Evolutionary conservation across 2,113 vertebrate species (phyloP).

Genomic region (Leptobrachium leishanense): DNA sequence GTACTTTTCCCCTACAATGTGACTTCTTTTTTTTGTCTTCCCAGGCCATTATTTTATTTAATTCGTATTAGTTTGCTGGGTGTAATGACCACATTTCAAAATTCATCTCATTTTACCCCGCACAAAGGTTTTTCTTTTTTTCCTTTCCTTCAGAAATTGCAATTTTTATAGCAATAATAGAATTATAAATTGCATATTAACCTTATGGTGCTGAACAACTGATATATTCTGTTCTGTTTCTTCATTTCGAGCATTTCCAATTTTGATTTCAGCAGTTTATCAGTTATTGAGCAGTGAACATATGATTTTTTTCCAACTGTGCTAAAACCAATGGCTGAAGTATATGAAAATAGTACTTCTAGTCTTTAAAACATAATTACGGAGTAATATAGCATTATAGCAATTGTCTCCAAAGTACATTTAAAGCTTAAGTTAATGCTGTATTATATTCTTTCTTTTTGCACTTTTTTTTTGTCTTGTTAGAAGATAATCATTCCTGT

Average conservation of each 20-base stretch:
- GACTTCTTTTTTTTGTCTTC: neutral
- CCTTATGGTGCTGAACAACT: conserved; percentile 32
- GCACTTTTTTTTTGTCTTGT: conserved; percentile 16
- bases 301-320: conserved; percentile 37
- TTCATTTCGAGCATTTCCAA: conserved; percentile 8
- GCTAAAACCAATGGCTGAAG: conserved; percentile 33
- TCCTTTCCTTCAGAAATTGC: neutral
- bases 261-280: conserved; percentile 39
- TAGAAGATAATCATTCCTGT: neutral
- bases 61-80: conserved; percentile 5
- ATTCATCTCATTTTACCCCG: conserved; percentile 16
- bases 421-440: conserved; percentile 30
- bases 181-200: conserved; percentile 38
- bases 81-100: conserved; percentile 20
- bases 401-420: conserved; percentile 38
- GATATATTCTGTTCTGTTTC: neutral
- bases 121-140: neutral
- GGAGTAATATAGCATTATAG: conserved; percentile 35
- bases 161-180: conserved; percentile 24
- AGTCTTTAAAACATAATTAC: conserved; percentile 34
- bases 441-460: neutral
- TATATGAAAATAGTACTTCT: conserved; percentile 38
- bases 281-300: conserved; percentile 37
- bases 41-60: conserved; percentile 14
- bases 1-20: conserved; percentile 19